Evolutionary conservation across 2,888 invertebrate species (phyloP), one percentile per base, ranked within the genome.

Genomic region (Griposia aprilina): DNA sequence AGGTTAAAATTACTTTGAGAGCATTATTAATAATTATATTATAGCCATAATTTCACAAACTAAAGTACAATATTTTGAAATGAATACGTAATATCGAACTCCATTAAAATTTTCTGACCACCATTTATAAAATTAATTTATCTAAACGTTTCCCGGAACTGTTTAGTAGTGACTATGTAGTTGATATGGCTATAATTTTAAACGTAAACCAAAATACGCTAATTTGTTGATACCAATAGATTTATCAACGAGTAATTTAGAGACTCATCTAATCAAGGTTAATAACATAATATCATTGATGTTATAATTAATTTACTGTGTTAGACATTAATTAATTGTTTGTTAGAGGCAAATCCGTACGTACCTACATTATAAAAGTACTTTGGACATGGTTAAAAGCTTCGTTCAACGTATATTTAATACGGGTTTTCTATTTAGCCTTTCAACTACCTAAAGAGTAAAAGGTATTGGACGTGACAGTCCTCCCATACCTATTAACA

Each of bases 181-280:
- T 69, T 41, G 41, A 50, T 57, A 30, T 30, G 55, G 1, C 17
- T 50, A 17, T 23, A 52, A 17, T 45, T 76, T 20, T 41, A 50
- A 72, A 60, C 30, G 7, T 50, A 30, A 59, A 73, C 62, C 79
- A 78, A 71, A 79, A 62, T 74, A 36, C 26, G 20, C 17, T 55
- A 63, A 83, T 74, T 83, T 23, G 45, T 80, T 70, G 62, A 48
- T 67, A 67, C 50, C 45, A 72, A 59, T 73, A 41, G n/a, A 72
- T 78, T 72, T 52, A 68, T 20, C 26, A 77, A 60, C 36, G n/a
- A 59, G 8, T 62, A 45, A 67, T 84, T 84, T 69, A 67, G 67
- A 20, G 26, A 55, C 20, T 83, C 15, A 63, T 17, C 48, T 63
- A 65, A 81, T 82, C 82, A 82, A 70, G 65, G 52, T 66, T 69